phyloP scores from a whole-genome alignment of 2,888 invertebrate genomes.

The Cheilosia vernalis region DNA sequence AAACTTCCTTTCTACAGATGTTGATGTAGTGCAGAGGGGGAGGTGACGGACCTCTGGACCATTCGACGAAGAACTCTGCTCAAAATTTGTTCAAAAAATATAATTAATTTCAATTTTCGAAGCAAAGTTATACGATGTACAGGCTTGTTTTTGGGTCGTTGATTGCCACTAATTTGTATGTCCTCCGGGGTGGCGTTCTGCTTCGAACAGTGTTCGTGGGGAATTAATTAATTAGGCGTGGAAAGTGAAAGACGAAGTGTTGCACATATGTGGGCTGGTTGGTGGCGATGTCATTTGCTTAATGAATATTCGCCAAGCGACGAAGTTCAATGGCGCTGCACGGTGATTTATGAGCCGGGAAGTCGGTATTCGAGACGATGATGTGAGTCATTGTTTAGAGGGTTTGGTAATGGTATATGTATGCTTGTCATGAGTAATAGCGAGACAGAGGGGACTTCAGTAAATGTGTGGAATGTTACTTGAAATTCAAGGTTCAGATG shows the following conservation, averaged over 20 bases:
- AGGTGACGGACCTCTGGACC: background rate
- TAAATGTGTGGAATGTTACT: background rate
- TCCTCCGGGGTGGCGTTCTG: slow-evolving; percentile 61
- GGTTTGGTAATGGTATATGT: slow-evolving; percentile 15
- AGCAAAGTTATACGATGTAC: background rate
- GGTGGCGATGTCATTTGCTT: slow-evolving; percentile 66
- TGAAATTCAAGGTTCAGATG: background rate
- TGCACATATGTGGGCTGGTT: slow-evolving; percentile 56
- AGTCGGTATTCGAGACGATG: slow-evolving; percentile 21
- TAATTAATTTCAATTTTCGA: slow-evolving; percentile 67
- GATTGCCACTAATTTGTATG: slow-evolving; percentile 73
- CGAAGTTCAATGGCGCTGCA: slow-evolving; percentile 70
- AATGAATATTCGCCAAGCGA: slow-evolving; percentile 54
- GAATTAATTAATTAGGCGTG: slow-evolving; percentile 73
- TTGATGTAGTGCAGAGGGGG: background rate
- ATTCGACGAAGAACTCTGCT: slow-evolving; percentile 9
- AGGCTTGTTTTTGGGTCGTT: slow-evolving; percentile 48
- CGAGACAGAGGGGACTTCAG: background rate
- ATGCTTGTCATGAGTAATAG: slow-evolving; percentile 5
- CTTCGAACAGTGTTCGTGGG: slow-evolving; percentile 12
- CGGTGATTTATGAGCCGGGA: slow-evolving; percentile 69
- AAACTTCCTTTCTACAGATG: slow-evolving; percentile 27
- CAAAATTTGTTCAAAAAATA: slow-evolving; percentile 38
- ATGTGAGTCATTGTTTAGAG: slow-evolving; percentile 54
- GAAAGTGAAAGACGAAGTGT: slow-evolving; percentile 74